These are phyloP conservation scores for Polia nebulosa DNA, from an alignment of 2,888 invertebrate species.

Conservation along the genomic window DNA sequence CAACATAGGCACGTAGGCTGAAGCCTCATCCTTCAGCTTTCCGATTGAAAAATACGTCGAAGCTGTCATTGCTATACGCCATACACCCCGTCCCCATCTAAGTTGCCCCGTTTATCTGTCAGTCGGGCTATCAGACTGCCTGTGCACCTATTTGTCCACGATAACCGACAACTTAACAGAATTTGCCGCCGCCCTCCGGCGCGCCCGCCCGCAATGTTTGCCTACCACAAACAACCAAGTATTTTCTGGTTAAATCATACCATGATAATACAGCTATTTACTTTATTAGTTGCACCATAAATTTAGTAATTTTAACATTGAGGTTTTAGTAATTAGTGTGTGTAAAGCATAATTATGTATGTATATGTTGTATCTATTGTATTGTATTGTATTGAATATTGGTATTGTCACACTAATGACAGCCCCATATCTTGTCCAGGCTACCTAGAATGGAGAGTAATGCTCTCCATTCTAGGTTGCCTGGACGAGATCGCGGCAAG, in stretches of 20 bases:
- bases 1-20: background rate
- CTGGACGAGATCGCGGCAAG: too few relatives aligned
- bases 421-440: too few relatives aligned
- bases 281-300: slow-evolving; percentile 65
- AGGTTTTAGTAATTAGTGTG: slow-evolving; percentile 31
- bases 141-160: slow-evolving; percentile 82
- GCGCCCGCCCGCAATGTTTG: slow-evolving; percentile 87
- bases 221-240: slow-evolving; percentile 77
- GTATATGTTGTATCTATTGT: too few relatives aligned
- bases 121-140: slow-evolving; percentile 67
- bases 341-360: slow-evolving; percentile 7
- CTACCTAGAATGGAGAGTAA: too few relatives aligned
- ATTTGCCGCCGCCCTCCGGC: slow-evolving; percentile 78
- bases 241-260: slow-evolving; percentile 73
- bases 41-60: background rate
- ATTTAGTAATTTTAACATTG: slow-evolving; percentile 55
- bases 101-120: slow-evolving; percentile 64
- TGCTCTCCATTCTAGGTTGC: too few relatives aligned
- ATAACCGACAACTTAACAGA: slow-evolving; percentile 83
- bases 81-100: slow-evolving; percentile 36
- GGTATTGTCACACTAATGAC: too few relatives aligned
- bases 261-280: slow-evolving; percentile 66
- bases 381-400: too few relatives aligned
- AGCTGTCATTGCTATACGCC: slow-evolving; percentile 5
- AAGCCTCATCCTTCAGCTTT: background rate